phyloP scores from a whole-genome alignment of 2,888 invertebrate species.

The Noctua janthina region DNA sequence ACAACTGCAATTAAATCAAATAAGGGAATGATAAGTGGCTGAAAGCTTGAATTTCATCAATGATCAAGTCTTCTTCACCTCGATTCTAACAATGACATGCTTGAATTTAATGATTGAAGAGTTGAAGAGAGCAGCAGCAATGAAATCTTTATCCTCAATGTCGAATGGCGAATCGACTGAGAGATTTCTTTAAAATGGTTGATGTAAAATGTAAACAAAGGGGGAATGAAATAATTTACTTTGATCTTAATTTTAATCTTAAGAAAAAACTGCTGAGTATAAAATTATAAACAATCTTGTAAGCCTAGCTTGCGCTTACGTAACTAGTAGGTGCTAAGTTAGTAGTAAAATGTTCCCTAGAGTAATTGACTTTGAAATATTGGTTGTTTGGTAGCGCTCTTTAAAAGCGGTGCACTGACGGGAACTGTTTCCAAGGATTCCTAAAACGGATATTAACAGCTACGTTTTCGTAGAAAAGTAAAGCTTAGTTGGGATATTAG shows the following conservation, averaged over 20 bases:
- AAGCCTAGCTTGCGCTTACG: constrained; percentile 88
- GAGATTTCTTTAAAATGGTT: constrained; percentile 43
- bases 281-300: constrained; percentile 89
- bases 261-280: constrained; percentile 87
- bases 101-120: constrained; percentile 61
- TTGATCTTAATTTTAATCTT: constrained; percentile 86
- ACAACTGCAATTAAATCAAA: constrained; percentile 74
- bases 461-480: constrained; percentile 86
- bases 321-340: constrained; percentile 88
- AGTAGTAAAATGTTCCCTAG: constrained; percentile 94
- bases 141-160: constrained; percentile 61
- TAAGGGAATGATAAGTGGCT: constrained; percentile 78
- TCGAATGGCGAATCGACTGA: constrained; percentile 60
- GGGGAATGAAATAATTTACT: constrained; percentile 66
- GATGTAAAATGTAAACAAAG: constrained; percentile 63
- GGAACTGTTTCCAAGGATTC: constrained; percentile 77
- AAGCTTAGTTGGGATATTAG: constrained; percentile 86
- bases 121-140: constrained; percentile 73
- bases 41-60: constrained; percentile 89
- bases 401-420: constrained; percentile 76
- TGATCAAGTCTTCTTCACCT: constrained; percentile 76
- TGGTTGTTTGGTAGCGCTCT: constrained; percentile 78
- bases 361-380: constrained; percentile 96
- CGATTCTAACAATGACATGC: constrained; percentile 65
- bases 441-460: constrained; percentile 78